Conservation (phyloP, 2,797 vertebrate species). For the Amazona ochrocephala region DNA sequence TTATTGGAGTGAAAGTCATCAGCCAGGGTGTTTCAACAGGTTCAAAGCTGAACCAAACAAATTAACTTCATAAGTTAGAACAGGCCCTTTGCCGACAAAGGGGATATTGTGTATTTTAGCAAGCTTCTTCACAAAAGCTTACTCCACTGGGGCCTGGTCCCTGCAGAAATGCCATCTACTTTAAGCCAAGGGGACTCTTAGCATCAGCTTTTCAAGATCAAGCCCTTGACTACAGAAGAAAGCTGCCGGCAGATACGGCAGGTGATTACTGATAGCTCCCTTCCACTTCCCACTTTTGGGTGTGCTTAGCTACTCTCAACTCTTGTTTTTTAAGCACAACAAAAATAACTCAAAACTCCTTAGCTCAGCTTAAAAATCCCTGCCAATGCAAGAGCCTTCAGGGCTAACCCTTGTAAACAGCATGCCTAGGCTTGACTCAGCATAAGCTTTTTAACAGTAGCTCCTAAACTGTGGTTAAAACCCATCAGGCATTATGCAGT, state of each 20-base stretch:
- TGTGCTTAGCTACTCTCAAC: background rate
- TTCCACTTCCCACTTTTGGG: background rate
- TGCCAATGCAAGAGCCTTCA: conserved; percentile 43
- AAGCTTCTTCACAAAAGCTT: background rate
- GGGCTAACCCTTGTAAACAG: conserved; percentile 65
- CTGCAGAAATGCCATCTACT: background rate
- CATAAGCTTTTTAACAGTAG: conserved; percentile 68
- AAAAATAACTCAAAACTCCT: conserved; percentile 48
- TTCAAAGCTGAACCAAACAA: background rate
- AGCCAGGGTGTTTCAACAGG: background rate
- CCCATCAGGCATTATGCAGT: conserved; percentile 35
- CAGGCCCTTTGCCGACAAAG: background rate
- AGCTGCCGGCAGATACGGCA: background rate
- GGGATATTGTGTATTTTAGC: background rate
- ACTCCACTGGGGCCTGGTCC: background rate
- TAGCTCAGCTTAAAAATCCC: conserved; percentile 59
- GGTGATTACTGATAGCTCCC: background rate
- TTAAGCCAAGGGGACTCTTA: background rate
- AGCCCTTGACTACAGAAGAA: background rate
- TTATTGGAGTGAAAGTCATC: background rate
- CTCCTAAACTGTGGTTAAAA: conserved; percentile 68
- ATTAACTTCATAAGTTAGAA: background rate
- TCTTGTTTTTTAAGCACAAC: background rate
- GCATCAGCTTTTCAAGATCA: background rate
- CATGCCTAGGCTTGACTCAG: conserved; percentile 69